Evolutionary conservation across 2,888 invertebrate species (phyloP).

Genomic region (Ichneumon xanthorius): DNA sequence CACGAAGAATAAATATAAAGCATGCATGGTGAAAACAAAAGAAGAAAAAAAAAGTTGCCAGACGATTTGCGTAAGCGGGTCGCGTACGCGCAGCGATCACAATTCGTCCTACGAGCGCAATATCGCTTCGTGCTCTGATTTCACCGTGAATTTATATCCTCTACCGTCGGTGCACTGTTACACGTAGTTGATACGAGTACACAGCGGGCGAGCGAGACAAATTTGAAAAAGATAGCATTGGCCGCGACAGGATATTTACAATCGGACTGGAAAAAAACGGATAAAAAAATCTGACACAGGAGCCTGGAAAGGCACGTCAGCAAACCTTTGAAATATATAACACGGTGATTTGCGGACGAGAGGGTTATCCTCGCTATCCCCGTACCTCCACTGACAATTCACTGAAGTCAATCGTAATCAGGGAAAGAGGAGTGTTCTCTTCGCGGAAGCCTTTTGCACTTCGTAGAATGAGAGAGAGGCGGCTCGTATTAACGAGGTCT

Average conservation of each 20-base stretch:
- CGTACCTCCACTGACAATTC: neutral
- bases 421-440: constrained; percentile 1
- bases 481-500: constrained; percentile 32
- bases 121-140: constrained; percentile 63
- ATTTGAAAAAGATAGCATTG: constrained; percentile 65
- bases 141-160: constrained; percentile 64
- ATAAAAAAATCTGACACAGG: constrained; percentile 13
- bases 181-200: constrained; percentile 5
- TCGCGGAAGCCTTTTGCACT: constrained; percentile 10
- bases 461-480: constrained; percentile 12
- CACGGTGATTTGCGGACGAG: constrained; percentile 20
- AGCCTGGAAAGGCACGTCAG: constrained; percentile 27
- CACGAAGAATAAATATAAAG: constrained; percentile 33
- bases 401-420: constrained; percentile 48
- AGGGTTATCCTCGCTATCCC: neutral
- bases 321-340: constrained; percentile 29
- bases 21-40: neutral
- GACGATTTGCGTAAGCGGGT: constrained; percentile 57
- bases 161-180: constrained; percentile 2
- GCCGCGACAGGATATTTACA: constrained; percentile 66
- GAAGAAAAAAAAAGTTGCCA: neutral
- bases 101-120: constrained; percentile 64
- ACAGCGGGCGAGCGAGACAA: constrained; percentile 50
- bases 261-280: constrained; percentile 16
- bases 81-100: constrained; percentile 61